Base-by-base conservation (phyloP, 2,888 invertebrate genomes). In the Nasonovia ribisnigri region DNA sequence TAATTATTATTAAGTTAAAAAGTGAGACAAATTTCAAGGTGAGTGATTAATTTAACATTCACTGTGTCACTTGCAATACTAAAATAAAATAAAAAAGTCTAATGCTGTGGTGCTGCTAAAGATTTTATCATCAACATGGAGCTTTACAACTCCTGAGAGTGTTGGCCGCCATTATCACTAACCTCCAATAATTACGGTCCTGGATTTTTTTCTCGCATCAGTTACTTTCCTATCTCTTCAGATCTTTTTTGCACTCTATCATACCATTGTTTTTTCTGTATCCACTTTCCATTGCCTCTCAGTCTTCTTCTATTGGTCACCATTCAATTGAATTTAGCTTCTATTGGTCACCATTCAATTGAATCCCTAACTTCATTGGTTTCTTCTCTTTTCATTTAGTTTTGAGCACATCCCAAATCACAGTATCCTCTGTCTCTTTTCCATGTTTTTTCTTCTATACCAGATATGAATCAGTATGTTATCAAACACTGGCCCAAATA, bases 331-430 rank as follows among this genome's bases (percentile, higher is more conserved):
- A 46, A 10, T 46, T 46, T 8, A 46, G 46, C n/a, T 46, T 46
- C 46, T 90, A 13, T 90, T 60, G 67, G 29, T 29, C 43, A 24
- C 46, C 29, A 67, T 51, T 51, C 51, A 46, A 46, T 46, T 46
- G 46, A 46, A 10, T 46, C 11, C n/a, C 11, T 46, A 8, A 67
- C 60, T 90, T 90, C 46, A 60, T 67, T 90, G 13, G 46, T 90
- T 60, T 90, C 43, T 26, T 90, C 60, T 90, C 16, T 42, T 90
- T 60, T 90, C 46, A 90, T 90, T 60, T 29, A 29, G 29, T 60
- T 60, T 60, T 60, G 11, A 1, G 46, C 8, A 26, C n/a, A 60
- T 13, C 16, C 60, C 26, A 90, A 46, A 60, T 60, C 67, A 90
- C 51, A 13, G 16, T 51, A 51, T 13, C 13, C 0, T 46, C 8